Percentiles rank a stretch among this genome's conserved stretches.
Conservation (phyloP, 2,113 vertebrate species). For the Colaptes auratus region DNA sequence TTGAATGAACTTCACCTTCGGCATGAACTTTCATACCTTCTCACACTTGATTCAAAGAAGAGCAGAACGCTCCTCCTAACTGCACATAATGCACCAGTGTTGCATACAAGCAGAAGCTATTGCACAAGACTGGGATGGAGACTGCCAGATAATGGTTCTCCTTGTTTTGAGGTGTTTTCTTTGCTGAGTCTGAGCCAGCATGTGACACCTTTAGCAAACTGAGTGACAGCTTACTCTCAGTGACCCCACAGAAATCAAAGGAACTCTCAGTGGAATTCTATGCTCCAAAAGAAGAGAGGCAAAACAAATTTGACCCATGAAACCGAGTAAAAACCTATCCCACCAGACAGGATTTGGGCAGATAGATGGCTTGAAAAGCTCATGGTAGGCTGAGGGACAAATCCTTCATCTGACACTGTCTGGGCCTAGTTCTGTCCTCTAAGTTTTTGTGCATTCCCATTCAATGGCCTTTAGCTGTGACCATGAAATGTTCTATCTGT, state of each 20-base stretch:
- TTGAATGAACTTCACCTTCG: background rate
- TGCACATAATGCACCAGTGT: background rate
- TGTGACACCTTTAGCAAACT: background rate
- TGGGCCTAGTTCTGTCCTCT: background rate
- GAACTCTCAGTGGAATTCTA: background rate
- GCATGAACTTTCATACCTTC: background rate
- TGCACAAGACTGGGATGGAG: background rate
- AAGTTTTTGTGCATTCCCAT: background rate
- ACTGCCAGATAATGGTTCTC: background rate
- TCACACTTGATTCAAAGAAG: background rate
- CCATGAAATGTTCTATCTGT: background rate
- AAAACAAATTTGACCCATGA: background rate
- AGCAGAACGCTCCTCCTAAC: background rate
- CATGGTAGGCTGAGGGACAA: fast-evolving
- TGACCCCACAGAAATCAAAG: background rate
- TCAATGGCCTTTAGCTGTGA: background rate
- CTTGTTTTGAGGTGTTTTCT: slow-evolving; percentile 1
- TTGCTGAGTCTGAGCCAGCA: background rate
- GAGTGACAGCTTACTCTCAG: background rate
- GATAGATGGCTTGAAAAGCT: background rate
- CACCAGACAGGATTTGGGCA: background rate
- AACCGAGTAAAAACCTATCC: background rate
- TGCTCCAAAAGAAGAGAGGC: background rate
- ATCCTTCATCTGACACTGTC: background rate
- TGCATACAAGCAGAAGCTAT: background rate